phyloP scores from a whole-genome alignment of 2,797 vertebrate species.

The Numenius phaeopus region DNA sequence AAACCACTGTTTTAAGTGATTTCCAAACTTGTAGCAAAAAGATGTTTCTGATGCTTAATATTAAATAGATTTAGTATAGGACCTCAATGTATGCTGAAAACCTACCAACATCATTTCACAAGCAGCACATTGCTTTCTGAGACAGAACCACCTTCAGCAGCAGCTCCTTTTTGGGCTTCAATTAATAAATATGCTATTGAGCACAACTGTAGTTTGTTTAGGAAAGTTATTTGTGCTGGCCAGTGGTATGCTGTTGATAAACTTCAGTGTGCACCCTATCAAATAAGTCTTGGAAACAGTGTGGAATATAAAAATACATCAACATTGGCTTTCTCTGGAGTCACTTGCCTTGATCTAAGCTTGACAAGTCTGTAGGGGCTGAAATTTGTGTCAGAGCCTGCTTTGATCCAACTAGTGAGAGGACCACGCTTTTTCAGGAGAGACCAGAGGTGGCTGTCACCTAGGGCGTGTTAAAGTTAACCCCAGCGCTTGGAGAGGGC shows the following conservation, averaged over 20 bases:
- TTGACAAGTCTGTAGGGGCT: not conserved
- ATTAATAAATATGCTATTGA: not conserved
- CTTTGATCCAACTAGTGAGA: not conserved
- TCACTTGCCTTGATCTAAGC: not conserved
- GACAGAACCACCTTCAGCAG: not conserved
- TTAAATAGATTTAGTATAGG: not conserved
- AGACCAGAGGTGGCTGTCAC: not conserved
- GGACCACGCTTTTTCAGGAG: not conserved
- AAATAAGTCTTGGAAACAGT: not conserved
- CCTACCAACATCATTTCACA: not conserved
- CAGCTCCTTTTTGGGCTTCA: not conserved
- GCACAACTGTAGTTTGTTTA: not conserved
- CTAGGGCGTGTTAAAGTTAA: fast-evolving
- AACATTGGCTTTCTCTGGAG: not conserved
- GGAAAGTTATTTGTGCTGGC: not conserved
- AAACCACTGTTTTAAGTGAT: not conserved
- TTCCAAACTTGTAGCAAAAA: not conserved
- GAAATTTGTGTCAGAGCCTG: not conserved
- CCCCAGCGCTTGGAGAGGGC: not conserved
- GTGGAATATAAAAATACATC: not conserved
- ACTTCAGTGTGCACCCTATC: not conserved
- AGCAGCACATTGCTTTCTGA: not conserved
- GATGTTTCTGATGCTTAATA: not conserved
- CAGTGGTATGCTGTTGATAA: not conserved
- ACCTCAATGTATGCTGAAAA: not conserved